These are phyloP conservation scores for Diglossa cyanea DNA, from an alignment of 2,797 vertebrate genomes.

Conservation along the genomic window DNA sequence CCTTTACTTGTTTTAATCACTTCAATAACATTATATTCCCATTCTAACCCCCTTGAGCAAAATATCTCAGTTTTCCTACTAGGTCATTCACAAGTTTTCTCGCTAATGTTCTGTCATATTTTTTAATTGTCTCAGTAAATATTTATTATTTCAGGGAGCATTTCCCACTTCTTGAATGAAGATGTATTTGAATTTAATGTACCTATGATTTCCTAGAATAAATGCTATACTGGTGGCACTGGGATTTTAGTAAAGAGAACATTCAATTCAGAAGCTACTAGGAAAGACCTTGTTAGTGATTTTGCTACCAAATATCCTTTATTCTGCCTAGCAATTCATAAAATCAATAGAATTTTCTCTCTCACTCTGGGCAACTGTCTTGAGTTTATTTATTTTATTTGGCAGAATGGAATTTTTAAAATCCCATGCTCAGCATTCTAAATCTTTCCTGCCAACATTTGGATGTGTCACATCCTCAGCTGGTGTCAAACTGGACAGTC, in stretches of 20 bases:
- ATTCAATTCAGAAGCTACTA: neutral
- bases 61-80: constrained; percentile 46
- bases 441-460: neutral
- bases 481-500: neutral
- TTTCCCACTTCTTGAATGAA: constrained; percentile 29
- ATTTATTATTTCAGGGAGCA: constrained; percentile 55
- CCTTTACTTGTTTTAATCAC: constrained; percentile 30
- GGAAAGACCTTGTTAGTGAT: neutral
- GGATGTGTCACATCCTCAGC: neutral
- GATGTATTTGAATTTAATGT: constrained; percentile 10
- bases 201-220: constrained; percentile 28
- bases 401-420: neutral
- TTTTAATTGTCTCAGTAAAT: constrained; percentile 52
- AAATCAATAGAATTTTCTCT: neutral
- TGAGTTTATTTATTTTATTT: constrained; percentile 20
- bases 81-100: constrained; percentile 57
- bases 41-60: constrained; percentile 44
- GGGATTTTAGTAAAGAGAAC: neutral
- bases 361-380: neutral
- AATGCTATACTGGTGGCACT: neutral
- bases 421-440: neutral
- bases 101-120: constrained; percentile 26
- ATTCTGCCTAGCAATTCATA: neutral
- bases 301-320: neutral
- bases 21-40: constrained; percentile 19